Percentiles rank a stretch among this genome's conserved stretches.
phyloP scores from a whole-genome alignment of 2,797 vertebrate species.

The Craterocephalus amniculus region DNA sequence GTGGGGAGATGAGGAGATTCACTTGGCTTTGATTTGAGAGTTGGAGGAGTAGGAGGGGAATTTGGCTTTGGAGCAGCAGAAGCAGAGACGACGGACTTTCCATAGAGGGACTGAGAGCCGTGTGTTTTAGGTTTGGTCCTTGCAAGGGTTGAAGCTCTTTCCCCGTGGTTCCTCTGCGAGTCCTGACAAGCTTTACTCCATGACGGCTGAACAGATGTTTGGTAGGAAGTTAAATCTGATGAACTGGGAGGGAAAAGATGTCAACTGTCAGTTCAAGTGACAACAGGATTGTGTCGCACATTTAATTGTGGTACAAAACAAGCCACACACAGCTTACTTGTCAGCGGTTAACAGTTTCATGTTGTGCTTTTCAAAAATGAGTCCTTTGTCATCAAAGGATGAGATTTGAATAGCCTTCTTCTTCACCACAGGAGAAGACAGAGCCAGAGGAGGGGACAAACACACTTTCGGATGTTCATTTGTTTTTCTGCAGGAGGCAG shows the following conservation, averaged over 20 bases:
- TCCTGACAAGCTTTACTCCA: conserved; percentile 41
- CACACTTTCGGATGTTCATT: conserved; percentile 47
- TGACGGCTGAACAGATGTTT: conserved; percentile 18
- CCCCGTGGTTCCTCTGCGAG: conserved; percentile 36
- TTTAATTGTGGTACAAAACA: not conserved
- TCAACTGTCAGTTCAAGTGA: not conserved
- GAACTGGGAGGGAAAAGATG: conserved; percentile 37
- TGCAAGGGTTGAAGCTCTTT: conserved; percentile 65
- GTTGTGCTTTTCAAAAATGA: conserved; percentile 46
- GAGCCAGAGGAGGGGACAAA: conserved; percentile 61
- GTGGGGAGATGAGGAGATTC: conserved; percentile 32
- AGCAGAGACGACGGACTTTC: conserved; percentile 50
- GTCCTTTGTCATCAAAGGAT: conserved; percentile 74
- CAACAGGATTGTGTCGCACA: conserved; percentile 5
- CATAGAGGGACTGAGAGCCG: conserved; percentile 36
- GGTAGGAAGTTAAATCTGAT: conserved; percentile 50
- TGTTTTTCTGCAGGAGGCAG: conserved; percentile 55
- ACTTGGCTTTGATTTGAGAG: conserved; percentile 55
- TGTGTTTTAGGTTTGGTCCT: conserved; percentile 54
- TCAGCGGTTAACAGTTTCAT: conserved; percentile 31
- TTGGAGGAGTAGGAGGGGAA: conserved; percentile 44
- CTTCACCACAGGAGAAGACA: conserved; percentile 80
- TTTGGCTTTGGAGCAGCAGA: conserved; percentile 47
- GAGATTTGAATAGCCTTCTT: conserved; percentile 81
- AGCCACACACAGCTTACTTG: conserved; percentile 61